Conservation (phyloP, 2,113 vertebrate species). For the Columba livia region DNA sequence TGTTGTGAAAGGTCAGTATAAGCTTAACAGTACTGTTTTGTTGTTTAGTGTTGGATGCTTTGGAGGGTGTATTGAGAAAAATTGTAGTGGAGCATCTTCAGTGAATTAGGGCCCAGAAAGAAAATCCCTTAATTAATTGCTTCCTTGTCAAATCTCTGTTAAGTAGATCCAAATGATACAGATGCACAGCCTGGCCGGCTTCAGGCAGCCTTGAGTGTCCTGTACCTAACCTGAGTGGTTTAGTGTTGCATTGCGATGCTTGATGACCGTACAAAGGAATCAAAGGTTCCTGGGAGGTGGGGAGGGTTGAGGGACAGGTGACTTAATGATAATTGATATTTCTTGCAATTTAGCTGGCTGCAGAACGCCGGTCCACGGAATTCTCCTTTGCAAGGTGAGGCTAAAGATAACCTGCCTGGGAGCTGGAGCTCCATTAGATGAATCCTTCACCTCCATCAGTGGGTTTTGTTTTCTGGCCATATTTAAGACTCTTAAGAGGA, state of each 20-base stretch:
- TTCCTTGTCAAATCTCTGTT: neutral
- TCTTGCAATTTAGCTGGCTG: slow-evolving; percentile 42
- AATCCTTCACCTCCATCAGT: neutral
- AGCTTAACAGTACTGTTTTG: neutral
- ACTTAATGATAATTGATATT: neutral
- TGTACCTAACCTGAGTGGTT: neutral
- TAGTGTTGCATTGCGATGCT: fast-evolving
- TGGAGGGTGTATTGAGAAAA: neutral
- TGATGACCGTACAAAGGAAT: neutral
- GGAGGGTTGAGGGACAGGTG: neutral
- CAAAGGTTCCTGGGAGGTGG: neutral
- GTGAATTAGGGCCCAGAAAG: neutral
- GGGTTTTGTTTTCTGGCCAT: neutral
- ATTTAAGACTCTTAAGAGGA: neutral
- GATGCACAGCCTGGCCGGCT: neutral
- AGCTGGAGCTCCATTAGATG: neutral
- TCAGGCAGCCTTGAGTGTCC: too few relatives aligned
- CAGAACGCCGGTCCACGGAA: neutral
- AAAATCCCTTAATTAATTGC: neutral
- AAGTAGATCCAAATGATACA: neutral
- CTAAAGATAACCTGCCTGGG: neutral
- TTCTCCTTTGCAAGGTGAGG: slow-evolving; percentile 44
- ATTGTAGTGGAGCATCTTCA: neutral
- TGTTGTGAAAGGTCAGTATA: neutral
- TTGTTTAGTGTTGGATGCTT: neutral